Evolutionary conservation across 2,113 vertebrate species (phyloP), one percentile per base, ranked within the genome.

Genomic region (Oreochromis tanganicae): DNA sequence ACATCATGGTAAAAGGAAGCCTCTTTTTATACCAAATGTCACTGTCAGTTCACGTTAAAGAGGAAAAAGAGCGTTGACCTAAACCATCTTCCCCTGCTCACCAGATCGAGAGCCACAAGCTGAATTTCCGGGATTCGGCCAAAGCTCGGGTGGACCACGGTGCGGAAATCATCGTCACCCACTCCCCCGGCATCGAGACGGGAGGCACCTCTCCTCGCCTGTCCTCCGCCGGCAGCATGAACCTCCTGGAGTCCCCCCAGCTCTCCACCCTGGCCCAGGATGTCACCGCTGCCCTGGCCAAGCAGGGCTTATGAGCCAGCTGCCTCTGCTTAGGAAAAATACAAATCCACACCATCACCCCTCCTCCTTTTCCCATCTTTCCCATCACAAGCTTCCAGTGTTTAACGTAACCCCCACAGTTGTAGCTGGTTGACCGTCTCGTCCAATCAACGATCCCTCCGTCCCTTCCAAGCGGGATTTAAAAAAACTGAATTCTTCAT

Each of bases 71-170:
- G 10, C 27, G 2, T 9, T 57, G 79, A 54, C 21, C 14, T 63
- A 7, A 57, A 32, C 16, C 29, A 9, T 19, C 3, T 41, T 0
- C 12, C 3, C 0, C 1, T 34, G 11, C n/a, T n/a, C 52, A 80
- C 90, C 95, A 99, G 98, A 99, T 99, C 61, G 98, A 99, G 96
- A 99, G 97, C 95, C 98, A 99, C 93, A 99, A 98, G 96, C 93
- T 99, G 84, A 96, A 89, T 93, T 99, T 99, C 97, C 95, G 98
- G 91, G 98, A 99, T 91, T 90, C 96, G 0, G 98, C 98, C 14
- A 98, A 97, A 91, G 98, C 98, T 19, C 98, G 98, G 3, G 98
- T 99, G 32, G 98, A 99, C 92, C 98, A 99, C 0, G 98, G 98
- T 4, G 98, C 98, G 0, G 98, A 99, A 92, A 99, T 99, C 95